Evolutionary conservation across 2,888 invertebrate species (phyloP).

Genomic region (Caenorhabditis drosophilae): DNA sequence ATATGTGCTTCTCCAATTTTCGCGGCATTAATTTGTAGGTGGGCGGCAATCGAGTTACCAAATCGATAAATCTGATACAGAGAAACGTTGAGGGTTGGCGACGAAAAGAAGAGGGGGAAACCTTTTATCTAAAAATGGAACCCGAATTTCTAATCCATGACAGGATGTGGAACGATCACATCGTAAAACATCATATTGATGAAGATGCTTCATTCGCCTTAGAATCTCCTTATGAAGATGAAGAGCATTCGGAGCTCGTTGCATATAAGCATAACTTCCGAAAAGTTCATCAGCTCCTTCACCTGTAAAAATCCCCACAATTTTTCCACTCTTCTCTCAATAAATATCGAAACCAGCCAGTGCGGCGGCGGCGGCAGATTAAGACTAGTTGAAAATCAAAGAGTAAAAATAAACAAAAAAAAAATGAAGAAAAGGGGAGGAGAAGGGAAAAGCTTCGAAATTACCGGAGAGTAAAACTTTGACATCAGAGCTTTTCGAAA

Average conservation of each 20-base stretch:
- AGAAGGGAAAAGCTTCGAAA: not conserved
- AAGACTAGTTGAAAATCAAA: too few species aligned
- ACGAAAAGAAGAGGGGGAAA: not conserved
- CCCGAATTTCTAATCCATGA: slow-evolving; percentile 68
- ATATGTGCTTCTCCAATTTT: slow-evolving; percentile 63
- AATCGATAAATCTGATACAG: slow-evolving; percentile 55
- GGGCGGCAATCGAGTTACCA: slow-evolving; percentile 62
- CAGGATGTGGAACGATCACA: slow-evolving; percentile 65
- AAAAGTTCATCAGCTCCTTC: slow-evolving; percentile 69
- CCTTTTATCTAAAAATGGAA: slow-evolving; percentile 67
- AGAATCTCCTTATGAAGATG: slow-evolving; percentile 66
- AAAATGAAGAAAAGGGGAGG: too few species aligned
- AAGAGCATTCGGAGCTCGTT: slow-evolving; percentile 64
- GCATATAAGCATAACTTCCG: slow-evolving; percentile 69
- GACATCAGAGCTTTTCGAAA: slow-evolving; percentile 63
- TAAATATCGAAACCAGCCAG: too few species aligned
- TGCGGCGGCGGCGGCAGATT: too few species aligned
- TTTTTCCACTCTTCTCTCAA: too few species aligned
- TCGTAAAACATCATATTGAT: slow-evolving; percentile 67
- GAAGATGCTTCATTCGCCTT: slow-evolving; percentile 61
- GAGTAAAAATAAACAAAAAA: not conserved
- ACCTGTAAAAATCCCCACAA: too few species aligned
- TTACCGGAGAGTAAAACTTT: slow-evolving; percentile 66
- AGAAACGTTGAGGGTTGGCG: not conserved
- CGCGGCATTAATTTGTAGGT: slow-evolving; percentile 62